These are phyloP conservation scores for Pseudochromis fuscus DNA, from an alignment of 2,797 vertebrate genomes.

Conservation along the genomic window DNA sequence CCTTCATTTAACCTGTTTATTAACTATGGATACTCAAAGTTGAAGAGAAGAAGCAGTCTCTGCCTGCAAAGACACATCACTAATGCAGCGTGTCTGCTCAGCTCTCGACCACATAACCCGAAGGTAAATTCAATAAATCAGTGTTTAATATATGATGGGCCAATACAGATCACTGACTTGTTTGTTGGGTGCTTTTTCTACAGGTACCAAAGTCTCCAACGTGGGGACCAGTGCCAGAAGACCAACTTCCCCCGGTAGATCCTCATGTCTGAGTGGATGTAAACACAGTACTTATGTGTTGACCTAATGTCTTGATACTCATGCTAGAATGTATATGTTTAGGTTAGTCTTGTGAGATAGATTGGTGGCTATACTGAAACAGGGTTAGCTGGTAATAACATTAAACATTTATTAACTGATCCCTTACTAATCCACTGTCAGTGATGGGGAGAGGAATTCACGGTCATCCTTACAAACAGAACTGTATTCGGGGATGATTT, in stretches of 20 bases:
- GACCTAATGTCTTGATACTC: not conserved
- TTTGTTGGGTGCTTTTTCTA: not conserved
- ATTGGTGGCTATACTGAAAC: too few species aligned
- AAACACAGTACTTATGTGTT: too few species aligned
- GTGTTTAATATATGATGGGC: not conserved
- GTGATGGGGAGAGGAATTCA: too few species aligned
- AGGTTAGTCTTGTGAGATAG: too few species aligned
- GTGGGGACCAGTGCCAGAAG: constrained; percentile 78
- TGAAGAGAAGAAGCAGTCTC: not conserved
- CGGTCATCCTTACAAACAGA: too few species aligned
- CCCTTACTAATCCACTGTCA: too few species aligned
- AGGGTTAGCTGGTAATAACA: too few species aligned
- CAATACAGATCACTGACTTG: not conserved
- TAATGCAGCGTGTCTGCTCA: constrained; percentile 14
- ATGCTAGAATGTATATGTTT: too few species aligned
- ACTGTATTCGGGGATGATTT: too few species aligned
- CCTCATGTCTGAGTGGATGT: not conserved
- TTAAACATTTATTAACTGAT: too few species aligned
- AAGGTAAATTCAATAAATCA: constrained; percentile 72
- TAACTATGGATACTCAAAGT: not conserved
- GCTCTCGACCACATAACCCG: constrained; percentile 50
- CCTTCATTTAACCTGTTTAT: not conserved
- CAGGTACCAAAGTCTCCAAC: constrained; percentile 82
- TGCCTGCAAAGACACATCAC: not conserved
- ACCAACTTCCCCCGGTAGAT: constrained; percentile 79